Evolutionary conservation across 1,140 invertebrate species (phyloP).

Genomic region (Drosophila rufa): DNA sequence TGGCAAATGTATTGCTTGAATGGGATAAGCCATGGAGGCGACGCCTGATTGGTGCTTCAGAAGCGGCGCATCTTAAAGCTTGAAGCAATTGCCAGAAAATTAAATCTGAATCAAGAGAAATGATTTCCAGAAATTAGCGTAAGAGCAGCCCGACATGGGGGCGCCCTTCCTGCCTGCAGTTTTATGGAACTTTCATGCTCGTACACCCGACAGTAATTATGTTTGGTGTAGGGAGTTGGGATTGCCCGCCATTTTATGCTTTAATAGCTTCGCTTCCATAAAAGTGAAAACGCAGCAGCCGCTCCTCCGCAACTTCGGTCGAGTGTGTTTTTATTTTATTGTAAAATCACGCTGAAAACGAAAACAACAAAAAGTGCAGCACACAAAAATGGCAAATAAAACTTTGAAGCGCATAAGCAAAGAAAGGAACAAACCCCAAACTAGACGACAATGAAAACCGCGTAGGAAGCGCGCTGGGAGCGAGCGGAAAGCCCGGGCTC

Average conservation of each 20-base stretch:
- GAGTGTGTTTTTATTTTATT: slow-evolving; percentile 51
- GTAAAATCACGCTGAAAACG: slow-evolving; percentile 66
- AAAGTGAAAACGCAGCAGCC: slow-evolving; percentile 56
- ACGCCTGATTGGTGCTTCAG: slow-evolving; percentile 1
- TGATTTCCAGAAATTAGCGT: slow-evolving; percentile 28
- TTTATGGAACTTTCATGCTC: slow-evolving; percentile 39
- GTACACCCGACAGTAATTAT: slow-evolving; percentile 52
- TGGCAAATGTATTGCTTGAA: slow-evolving; percentile 17
- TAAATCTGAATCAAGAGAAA: slow-evolving; percentile 10
- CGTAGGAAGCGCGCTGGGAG: slow-evolving; percentile 57
- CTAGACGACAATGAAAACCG: slow-evolving; percentile 60
- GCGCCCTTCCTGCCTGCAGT: slow-evolving; percentile 23
- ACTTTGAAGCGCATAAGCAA: slow-evolving; percentile 51
- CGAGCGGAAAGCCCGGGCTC: slow-evolving; percentile 48
- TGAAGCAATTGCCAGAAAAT: not conserved
- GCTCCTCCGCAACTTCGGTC: slow-evolving; percentile 33
- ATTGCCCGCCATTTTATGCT: slow-evolving; percentile 53
- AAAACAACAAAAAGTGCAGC: slow-evolving; percentile 54
- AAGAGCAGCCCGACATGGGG: slow-evolving; percentile 17
- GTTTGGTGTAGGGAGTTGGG: slow-evolving; percentile 10
- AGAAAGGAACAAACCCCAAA: slow-evolving; percentile 41
- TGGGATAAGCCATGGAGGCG: not conserved
- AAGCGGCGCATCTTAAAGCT: not conserved
- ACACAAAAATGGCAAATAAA: slow-evolving; percentile 66
- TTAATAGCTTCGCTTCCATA: slow-evolving; percentile 65